phyloP scores from a whole-genome alignment of 2,797 vertebrate species.

The Syngnathus acus region DNA sequence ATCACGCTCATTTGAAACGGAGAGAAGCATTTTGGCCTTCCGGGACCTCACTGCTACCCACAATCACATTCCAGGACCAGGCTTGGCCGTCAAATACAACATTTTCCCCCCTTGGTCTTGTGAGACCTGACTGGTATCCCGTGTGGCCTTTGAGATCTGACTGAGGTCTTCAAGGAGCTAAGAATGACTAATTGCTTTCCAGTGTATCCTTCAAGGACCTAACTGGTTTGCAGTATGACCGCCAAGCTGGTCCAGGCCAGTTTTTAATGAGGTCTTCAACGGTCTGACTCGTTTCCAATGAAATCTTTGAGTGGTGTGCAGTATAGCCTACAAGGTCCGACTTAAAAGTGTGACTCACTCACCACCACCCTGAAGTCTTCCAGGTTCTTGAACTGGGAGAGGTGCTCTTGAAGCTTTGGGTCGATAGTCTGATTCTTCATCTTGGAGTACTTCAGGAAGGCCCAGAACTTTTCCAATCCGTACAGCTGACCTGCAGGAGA shows the following conservation, averaged over 20 bases:
- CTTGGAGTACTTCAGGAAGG: slow-evolving; percentile 87
- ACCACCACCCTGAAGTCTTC: slow-evolving; percentile 84
- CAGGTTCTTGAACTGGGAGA: slow-evolving; percentile 82
- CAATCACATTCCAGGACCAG: not conserved
- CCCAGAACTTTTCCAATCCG: slow-evolving; percentile 97
- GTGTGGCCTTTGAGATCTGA: not conserved
- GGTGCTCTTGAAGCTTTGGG: slow-evolving; percentile 81
- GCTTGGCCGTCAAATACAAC: not conserved
- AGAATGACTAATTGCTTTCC: not conserved
- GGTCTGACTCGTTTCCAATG: not conserved
- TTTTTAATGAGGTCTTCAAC: not conserved
- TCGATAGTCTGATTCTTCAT: slow-evolving; percentile 78
- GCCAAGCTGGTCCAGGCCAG: too few relatives aligned
- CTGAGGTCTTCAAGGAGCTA: not conserved
- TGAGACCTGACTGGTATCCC: not conserved
- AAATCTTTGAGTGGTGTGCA: too few relatives aligned
- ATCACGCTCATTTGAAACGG: not conserved
- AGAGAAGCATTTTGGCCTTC: not conserved
- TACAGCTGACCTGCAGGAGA: slow-evolving; percentile 82
- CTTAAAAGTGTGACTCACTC: slow-evolving; percentile 13
- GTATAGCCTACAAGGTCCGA: too few relatives aligned
- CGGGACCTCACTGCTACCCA: not conserved
- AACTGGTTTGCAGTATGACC: not conserved
- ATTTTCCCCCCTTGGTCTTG: not conserved
- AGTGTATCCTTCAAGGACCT: not conserved